Conservation (phyloP, 2,113 vertebrate species). For the Centrocercus urophasianus region DNA sequence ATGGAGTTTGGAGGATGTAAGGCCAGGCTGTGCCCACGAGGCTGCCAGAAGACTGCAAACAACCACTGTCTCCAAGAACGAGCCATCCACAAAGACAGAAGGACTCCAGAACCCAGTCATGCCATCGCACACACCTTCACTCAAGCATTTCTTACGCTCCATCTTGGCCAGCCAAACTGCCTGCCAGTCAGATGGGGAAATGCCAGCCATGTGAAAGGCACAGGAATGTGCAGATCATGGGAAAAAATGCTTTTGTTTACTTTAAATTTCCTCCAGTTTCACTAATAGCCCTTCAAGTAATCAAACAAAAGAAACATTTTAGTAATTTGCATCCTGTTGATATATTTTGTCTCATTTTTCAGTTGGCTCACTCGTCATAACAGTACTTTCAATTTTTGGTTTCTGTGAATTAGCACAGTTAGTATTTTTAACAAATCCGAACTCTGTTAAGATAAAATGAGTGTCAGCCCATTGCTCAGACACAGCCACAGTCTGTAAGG, state of each 20-base stretch:
- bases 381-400: neutral
- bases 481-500: neutral
- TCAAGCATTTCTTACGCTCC: neutral
- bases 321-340: neutral
- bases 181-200: neutral
- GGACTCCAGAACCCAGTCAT: neutral
- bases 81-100: neutral
- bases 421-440: neutral
- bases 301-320: neutral
- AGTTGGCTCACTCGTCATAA: neutral
- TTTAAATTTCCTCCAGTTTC: neutral
- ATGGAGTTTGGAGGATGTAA: neutral
- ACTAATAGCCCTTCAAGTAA: neutral
- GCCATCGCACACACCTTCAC: rapidly evolving
- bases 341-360: neutral
- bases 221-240: neutral
- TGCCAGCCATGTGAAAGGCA: neutral
- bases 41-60: neutral
- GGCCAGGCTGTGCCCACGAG: rapidly evolving
- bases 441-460: neutral
- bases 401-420: neutral
- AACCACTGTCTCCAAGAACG: neutral
- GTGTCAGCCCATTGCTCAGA: neutral
- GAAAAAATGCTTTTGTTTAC: neutral
- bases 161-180: neutral